Evolutionary conservation across 1,140 invertebrate genomes (phyloP).

Genomic region (Calliopsis andreniformis): DNA sequence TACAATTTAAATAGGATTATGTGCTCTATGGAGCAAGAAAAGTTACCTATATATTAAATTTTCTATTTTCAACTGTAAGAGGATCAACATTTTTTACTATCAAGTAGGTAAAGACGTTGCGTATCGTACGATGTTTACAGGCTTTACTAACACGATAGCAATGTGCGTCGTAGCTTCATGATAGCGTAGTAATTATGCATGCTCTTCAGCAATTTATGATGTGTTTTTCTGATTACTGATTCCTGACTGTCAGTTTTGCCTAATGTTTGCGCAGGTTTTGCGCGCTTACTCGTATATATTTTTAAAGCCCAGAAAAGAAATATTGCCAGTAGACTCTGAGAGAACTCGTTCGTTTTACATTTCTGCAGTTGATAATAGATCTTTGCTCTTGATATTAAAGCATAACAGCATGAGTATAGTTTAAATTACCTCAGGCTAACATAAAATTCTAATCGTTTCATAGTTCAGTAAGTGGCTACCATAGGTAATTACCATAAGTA

Average conservation of each 20-base stretch:
- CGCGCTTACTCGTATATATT: background rate
- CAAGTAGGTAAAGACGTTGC: background rate
- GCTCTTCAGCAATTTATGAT: background rate
- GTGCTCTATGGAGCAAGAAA: no score
- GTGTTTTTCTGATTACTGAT: slow-evolving; percentile 8
- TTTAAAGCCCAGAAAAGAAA: background rate
- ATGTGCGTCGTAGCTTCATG: background rate
- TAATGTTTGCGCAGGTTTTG: background rate
- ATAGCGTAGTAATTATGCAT: slow-evolving; percentile 19
- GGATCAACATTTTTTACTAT: slow-evolving; percentile 12
- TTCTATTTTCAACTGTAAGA: background rate
- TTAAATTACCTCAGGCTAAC: no score
- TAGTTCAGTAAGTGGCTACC: no score
- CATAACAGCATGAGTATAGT: no score
- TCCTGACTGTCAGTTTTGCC: background rate
- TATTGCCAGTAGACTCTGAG: no score
- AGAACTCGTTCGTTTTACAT: background rate
- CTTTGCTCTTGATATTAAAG: background rate
- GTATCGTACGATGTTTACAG: background rate
- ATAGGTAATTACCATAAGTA: no score
- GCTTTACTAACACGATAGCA: background rate
- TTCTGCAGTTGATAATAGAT: no score
- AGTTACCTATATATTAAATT: no score
- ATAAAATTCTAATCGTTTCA: no score
- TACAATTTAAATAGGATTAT: no score